Percentiles rank a stretch among this genome's conserved stretches.
Evolutionary conservation across 2,888 invertebrate species (phyloP).

Genomic region (Candidula unifasciata): DNA sequence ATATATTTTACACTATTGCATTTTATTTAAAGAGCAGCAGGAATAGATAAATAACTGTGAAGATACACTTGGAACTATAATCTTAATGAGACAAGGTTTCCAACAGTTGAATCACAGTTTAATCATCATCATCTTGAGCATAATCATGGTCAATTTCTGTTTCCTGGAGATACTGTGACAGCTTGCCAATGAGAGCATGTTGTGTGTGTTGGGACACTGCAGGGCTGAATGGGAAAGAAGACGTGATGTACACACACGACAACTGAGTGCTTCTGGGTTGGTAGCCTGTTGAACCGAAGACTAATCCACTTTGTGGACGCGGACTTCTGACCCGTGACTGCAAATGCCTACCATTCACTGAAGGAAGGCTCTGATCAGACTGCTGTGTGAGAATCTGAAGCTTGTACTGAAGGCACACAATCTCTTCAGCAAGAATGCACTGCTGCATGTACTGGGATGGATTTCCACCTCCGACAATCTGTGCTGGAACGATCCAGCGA

Average conservation of each 20-base stretch:
- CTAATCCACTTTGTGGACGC: constrained; percentile 67
- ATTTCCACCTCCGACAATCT: constrained; percentile 85
- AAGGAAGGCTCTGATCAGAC: not conserved
- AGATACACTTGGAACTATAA: not conserved
- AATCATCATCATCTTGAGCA: constrained; percentile 59
- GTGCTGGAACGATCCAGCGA: constrained; percentile 90
- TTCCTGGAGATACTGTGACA: constrained; percentile 66
- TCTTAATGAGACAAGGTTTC: not conserved
- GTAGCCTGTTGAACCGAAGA: constrained; percentile 64
- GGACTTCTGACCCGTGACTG: not conserved
- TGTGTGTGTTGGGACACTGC: constrained; percentile 61
- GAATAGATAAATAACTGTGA: constrained; percentile 3
- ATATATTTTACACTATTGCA: too few relatives aligned
- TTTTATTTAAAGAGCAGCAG: not conserved
- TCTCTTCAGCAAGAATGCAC: constrained; percentile 77
- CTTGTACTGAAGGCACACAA: constrained; percentile 74
- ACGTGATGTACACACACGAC: constrained; percentile 64
- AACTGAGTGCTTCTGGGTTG: constrained; percentile 59
- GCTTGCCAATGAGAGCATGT: constrained; percentile 61
- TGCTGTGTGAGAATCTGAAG: constrained; percentile 59
- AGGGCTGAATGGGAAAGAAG: constrained; percentile 71
- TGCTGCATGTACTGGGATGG: constrained; percentile 77
- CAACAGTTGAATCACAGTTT: not conserved
- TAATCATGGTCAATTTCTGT: constrained; percentile 66
- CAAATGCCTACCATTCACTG: not conserved